Evolutionary conservation across 2,888 invertebrate species (phyloP).

Genomic region (Megamerina dolium): DNA sequence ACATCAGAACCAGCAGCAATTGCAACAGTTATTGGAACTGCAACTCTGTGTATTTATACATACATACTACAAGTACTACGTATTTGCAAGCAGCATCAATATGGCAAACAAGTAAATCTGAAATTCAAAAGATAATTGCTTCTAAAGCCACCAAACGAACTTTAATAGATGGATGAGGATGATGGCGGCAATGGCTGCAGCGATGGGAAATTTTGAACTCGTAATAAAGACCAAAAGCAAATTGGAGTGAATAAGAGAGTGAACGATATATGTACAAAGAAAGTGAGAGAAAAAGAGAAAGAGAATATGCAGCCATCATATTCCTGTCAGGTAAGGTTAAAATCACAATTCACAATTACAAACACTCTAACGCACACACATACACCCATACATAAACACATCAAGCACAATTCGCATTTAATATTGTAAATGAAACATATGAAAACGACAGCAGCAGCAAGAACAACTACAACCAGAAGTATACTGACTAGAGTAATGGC

Average conservation of each 20-base stretch:
- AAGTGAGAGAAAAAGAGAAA: too few relatives aligned
- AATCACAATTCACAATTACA: too few relatives aligned
- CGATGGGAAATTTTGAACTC: too few relatives aligned
- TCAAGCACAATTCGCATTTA: not conserved
- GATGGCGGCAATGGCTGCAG: not conserved
- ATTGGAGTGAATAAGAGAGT: too few relatives aligned
- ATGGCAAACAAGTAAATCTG: conserved; percentile 30
- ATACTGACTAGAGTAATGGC: too few relatives aligned
- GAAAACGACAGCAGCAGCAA: conserved; percentile 6
- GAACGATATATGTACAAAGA: too few relatives aligned
- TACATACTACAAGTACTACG: not conserved
- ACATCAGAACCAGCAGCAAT: conserved; percentile 1
- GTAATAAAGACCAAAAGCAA: too few relatives aligned
- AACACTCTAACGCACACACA: too few relatives aligned
- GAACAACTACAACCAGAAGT: conserved; percentile 5
- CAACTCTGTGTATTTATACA: too few relatives aligned
- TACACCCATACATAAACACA: not conserved
- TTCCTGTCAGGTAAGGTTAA: too few relatives aligned
- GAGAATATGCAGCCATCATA: too few relatives aligned
- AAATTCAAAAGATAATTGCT: conserved; percentile 43
- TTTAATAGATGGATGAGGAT: conserved; percentile 4
- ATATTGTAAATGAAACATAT: conserved; percentile 9
- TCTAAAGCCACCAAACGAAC: conserved; percentile 35
- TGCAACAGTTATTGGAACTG: not conserved
- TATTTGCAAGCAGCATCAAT: not conserved